Base-by-base conservation (phyloP, 1,140 invertebrate species). In the Notospermus geniculatus region DNA sequence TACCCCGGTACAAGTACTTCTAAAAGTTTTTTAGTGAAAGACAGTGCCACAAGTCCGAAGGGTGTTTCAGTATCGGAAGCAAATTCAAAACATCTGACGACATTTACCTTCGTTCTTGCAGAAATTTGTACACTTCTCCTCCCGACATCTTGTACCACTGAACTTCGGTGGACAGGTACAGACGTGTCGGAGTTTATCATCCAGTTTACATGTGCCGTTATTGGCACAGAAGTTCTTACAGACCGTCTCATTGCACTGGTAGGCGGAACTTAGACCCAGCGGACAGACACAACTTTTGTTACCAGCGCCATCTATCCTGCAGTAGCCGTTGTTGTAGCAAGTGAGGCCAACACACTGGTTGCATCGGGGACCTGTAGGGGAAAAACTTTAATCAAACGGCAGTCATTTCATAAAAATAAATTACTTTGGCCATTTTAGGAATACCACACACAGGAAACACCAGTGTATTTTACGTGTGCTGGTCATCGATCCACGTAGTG, bases 251-350 rank as follows among this genome's bases (percentile, higher is more conserved):
- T 50, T 19, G 25, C 46, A 50, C 4, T 27, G 5, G 19, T 19
- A 50, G 9, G 4, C 46, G n/a, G n/a, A 4, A 23, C n/a, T 50
- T 9, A 23, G n/a, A 7, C 46, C 46, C 22, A 41, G 22, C 30
- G 29, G 23, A 59, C 30, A 46, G 17, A 2, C 9, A 30, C 39
- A 22, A 28, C 17, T 15, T 22, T 9, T 25, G 27, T 22, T 2
- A 17, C 41, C 50, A 80, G 57, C 54, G 5, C 62, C 57, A n/a
- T 63, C 53, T 19, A 77, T 69, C 5, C 80, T 74, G 65, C 88
- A 89, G 83, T 85, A 28, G 15, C 73, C 76, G 27, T 82, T 81
- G 66, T 88, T 85, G 25, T 81, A 64, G 72, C 88, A 89, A 57
- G 77, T 80, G 0, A 68, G 32, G 53, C 79, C 77, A 1, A 78